Percentiles rank a stretch among this genome's conserved stretches.
phyloP scores from a whole-genome alignment of 2,113 vertebrate species.

The Ahaetulla prasina region DNA sequence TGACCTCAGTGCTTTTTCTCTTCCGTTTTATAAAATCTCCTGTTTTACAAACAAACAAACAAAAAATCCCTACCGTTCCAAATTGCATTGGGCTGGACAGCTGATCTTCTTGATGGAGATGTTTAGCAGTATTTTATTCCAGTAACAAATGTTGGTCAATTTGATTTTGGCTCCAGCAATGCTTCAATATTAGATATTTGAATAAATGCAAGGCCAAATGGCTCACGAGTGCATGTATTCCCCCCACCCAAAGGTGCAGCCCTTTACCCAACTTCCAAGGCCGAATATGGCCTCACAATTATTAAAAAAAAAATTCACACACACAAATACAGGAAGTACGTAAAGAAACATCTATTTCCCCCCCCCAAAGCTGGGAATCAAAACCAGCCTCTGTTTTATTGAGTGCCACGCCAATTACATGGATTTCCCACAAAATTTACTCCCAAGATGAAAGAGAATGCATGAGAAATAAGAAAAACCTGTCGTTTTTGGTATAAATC shows the following conservation, averaged over 20 bases:
- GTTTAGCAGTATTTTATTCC: not conserved
- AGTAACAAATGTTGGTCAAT: not conserved
- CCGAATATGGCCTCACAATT: slow-evolving; percentile 28
- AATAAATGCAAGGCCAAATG: not conserved
- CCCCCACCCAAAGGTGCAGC: not conserved
- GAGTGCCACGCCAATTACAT: slow-evolving; percentile 35
- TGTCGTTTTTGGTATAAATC: slow-evolving; percentile 59
- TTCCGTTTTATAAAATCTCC: not conserved
- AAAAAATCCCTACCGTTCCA: not conserved
- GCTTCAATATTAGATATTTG: not conserved
- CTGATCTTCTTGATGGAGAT: not conserved
- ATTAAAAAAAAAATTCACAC: not conserved
- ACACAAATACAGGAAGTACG: not conserved
- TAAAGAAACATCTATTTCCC: not conserved
- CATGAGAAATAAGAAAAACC: slow-evolving; percentile 62
- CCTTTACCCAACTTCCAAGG: slow-evolving; percentile 38
- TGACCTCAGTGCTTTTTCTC: not conserved
- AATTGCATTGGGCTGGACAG: not conserved
- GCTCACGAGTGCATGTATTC: not conserved
- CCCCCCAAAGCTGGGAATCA: slow-evolving; percentile 12
- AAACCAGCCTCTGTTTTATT: slow-evolving; percentile 16
- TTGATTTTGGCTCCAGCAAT: not conserved
- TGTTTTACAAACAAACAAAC: not conserved
- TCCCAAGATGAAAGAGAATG: slow-evolving; percentile 48
- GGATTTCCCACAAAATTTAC: slow-evolving; percentile 57